Conservation (phyloP, 2,797 vertebrate genomes). For the Oryzias dopingdopingensis region DNA sequence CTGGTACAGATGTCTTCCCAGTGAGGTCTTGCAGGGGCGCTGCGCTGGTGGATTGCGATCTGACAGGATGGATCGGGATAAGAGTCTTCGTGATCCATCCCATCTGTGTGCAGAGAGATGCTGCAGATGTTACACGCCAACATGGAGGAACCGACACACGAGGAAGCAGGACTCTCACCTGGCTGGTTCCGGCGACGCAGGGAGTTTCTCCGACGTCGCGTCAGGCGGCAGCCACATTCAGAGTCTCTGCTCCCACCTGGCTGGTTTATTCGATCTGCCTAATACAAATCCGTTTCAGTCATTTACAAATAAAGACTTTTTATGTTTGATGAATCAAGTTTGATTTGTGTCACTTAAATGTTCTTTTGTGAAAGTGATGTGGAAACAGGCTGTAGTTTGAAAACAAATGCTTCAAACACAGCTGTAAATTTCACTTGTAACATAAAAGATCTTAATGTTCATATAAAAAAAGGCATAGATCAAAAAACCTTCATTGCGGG, state of each 20-base stretch:
- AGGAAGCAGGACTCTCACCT: conserved; percentile 71
- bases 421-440: no score
- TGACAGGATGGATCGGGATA: conserved; percentile 79
- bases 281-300: conserved; percentile 82
- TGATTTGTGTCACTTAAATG: no score
- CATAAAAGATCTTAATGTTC: no score
- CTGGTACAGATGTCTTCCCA: conserved; percentile 84
- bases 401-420: no score
- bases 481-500: neutral
- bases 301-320: conserved; percentile 47
- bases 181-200: conserved; percentile 79
- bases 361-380: no score
- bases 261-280: conserved; percentile 91
- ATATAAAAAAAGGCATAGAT: neutral
- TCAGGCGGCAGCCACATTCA: conserved; percentile 78
- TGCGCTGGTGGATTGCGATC: conserved; percentile 76
- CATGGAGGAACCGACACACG: neutral
- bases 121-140: neutral
- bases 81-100: conserved; percentile 77
- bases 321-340: no score
- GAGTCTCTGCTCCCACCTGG: conserved; percentile 82
- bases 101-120: conserved; percentile 66
- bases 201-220: conserved; percentile 74
- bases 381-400: no score
- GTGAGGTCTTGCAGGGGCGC: conserved; percentile 51